These are phyloP conservation scores for Sarcophaga rosellei DNA, from an alignment of 2,888 invertebrate species.

Conservation along the genomic window DNA sequence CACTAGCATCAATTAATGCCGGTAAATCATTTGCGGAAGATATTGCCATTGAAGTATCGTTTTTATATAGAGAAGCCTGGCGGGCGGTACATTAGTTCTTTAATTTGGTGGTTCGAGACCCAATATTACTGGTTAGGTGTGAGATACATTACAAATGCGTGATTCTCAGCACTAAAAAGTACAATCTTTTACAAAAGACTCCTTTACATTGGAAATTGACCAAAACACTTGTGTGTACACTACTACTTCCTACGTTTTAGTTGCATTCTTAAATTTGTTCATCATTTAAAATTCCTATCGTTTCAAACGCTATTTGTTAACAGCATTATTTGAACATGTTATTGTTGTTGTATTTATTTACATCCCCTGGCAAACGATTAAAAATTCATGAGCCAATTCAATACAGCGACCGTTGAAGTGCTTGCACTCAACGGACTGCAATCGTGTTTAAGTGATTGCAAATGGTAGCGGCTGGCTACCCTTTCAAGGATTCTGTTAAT, in stretches of 20 bases:
- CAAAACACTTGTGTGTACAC: too few species aligned
- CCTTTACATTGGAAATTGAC: too few species aligned
- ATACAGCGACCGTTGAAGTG: not conserved
- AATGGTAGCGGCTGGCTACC: not conserved
- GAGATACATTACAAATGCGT: too few species aligned
- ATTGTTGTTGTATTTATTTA: not conserved
- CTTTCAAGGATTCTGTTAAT: not conserved
- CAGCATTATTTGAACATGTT: not conserved
- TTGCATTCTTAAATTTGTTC: not conserved
- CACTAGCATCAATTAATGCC: too few species aligned
- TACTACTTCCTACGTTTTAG: not conserved
- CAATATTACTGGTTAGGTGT: too few species aligned
- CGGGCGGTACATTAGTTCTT: too few species aligned
- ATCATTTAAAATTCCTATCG: not conserved
- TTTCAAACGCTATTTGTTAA: not conserved
- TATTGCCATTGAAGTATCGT: too few species aligned
- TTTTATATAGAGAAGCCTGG: too few species aligned
- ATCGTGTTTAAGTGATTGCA: not conserved
- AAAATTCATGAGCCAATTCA: conserved; percentile 4
- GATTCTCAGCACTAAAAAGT: too few species aligned
- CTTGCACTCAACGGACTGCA: not conserved
- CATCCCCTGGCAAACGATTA: not conserved
- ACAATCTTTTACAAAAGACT: too few species aligned
- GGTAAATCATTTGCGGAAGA: too few species aligned
- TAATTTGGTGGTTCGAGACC: too few species aligned